Evolutionary conservation across 1,140 invertebrate genomes (phyloP).

Genomic region (Heliconius nattereri): DNA sequence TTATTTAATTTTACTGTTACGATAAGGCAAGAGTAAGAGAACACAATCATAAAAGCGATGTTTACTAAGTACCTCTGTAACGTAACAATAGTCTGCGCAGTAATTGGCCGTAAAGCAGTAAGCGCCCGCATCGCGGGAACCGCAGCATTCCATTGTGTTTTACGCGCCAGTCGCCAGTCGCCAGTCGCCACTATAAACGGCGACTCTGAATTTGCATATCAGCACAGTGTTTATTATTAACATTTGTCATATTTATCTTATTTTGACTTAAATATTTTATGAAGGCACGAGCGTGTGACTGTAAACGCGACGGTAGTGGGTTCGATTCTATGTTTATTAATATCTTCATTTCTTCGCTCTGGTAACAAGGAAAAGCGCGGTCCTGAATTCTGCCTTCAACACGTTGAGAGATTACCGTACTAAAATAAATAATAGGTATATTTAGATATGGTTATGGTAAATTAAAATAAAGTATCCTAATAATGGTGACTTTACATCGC

Average conservation of each 20-base stretch:
- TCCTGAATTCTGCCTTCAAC: no score
- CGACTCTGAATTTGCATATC: constrained; percentile 57
- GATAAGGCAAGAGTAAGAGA: constrained; percentile 19
- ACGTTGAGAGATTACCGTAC: no score
- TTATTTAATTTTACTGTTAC: not conserved
- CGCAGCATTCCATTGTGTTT: constrained; percentile 39
- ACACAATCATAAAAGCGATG: constrained; percentile 42
- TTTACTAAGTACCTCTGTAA: constrained; percentile 45
- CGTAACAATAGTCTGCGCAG: constrained; percentile 44
- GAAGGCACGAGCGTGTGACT: no score
- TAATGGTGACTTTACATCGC: no score
- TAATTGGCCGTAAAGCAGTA: constrained; percentile 52
- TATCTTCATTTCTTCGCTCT: no score
- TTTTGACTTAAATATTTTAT: not conserved
- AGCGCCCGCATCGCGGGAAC: constrained; percentile 55
- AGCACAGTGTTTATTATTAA: constrained; percentile 28
- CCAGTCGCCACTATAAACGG: constrained; percentile 50
- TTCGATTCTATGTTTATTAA: no score
- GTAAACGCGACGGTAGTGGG: no score
- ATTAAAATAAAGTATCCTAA: no score
- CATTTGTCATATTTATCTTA: constrained; percentile 10
- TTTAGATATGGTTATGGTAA: no score
- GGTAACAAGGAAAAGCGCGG: no score
- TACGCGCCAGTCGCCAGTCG: constrained; percentile 23
- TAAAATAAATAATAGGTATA: no score